Percentiles rank a stretch among this genome's conserved stretches.
Evolutionary conservation across 2,797 vertebrate genomes (phyloP).

Genomic region (Acanthornis magna): DNA sequence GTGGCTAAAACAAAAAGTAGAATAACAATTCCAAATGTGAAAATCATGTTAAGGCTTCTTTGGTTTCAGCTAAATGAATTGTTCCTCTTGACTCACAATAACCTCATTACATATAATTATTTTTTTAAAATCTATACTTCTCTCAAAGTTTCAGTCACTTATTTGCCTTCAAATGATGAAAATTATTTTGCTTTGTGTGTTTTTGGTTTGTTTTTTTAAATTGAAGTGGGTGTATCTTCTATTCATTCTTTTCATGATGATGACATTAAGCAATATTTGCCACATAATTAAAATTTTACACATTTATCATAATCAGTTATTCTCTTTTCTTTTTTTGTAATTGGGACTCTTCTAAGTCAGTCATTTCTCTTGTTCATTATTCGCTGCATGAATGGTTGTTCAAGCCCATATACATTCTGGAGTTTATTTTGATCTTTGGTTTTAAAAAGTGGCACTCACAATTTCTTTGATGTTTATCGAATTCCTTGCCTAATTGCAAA

Average conservation of each 20-base stretch:
- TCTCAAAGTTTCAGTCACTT: not conserved
- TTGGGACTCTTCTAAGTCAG: not conserved
- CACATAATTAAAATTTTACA: not conserved
- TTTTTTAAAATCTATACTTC: not conserved
- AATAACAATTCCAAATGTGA: not conserved
- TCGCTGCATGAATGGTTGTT: not conserved
- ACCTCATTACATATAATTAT: not conserved
- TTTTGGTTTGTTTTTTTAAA: not conserved
- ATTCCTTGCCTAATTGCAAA: not conserved
- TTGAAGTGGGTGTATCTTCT: not conserved
- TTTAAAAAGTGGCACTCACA: not conserved
- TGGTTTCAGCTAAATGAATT: not conserved
- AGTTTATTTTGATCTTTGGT: not conserved
- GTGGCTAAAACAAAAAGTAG: not conserved
- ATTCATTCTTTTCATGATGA: not conserved
- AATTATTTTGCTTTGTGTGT: not conserved
- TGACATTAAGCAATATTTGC: not conserved
- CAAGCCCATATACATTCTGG: not conserved
- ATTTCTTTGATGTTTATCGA: not conserved
- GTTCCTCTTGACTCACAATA: not conserved
- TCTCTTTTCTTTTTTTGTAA: not conserved
- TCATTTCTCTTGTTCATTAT: not conserved
- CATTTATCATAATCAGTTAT: too few relatives aligned
- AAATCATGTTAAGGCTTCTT: not conserved
- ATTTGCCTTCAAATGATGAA: not conserved